Conservation (phyloP, 2,113 vertebrate genomes). For the Erythrolamprus reginae region DNA sequence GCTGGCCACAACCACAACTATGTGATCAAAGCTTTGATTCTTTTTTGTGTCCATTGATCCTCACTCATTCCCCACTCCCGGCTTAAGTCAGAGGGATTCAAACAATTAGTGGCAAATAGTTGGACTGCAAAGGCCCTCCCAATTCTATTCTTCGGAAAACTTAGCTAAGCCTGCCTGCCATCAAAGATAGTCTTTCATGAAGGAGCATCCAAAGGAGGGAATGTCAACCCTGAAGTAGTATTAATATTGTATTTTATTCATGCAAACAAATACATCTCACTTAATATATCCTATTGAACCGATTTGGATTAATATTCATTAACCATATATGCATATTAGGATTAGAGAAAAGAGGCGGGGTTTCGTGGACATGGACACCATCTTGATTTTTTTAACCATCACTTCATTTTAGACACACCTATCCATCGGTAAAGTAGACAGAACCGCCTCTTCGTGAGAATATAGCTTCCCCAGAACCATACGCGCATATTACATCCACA, state of each 20-base stretch:
- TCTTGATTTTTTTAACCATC: neutral
- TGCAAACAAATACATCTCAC: neutral
- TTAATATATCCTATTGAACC: neutral
- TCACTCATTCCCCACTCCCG: neutral
- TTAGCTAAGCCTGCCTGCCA: neutral
- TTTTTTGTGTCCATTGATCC: neutral
- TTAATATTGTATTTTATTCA: neutral
- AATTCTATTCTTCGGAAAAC: neutral
- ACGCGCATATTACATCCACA: neutral
- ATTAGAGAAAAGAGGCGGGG: neutral
- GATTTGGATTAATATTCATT: neutral
- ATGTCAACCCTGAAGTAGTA: neutral
- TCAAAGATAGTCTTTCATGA: neutral
- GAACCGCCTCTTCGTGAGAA: neutral
- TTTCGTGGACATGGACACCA: neutral
- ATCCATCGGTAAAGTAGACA: neutral
- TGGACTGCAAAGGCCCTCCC: neutral
- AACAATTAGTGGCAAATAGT: neutral
- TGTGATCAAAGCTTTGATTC: neutral
- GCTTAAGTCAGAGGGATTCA: neutral
- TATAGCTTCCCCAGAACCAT: neutral
- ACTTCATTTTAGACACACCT: neutral
- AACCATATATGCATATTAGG: neutral
- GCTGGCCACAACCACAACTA: neutral
- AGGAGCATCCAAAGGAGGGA: neutral